Evolutionary conservation across 1,140 invertebrate species (phyloP).

Genomic region (Lucilia sericata): DNA sequence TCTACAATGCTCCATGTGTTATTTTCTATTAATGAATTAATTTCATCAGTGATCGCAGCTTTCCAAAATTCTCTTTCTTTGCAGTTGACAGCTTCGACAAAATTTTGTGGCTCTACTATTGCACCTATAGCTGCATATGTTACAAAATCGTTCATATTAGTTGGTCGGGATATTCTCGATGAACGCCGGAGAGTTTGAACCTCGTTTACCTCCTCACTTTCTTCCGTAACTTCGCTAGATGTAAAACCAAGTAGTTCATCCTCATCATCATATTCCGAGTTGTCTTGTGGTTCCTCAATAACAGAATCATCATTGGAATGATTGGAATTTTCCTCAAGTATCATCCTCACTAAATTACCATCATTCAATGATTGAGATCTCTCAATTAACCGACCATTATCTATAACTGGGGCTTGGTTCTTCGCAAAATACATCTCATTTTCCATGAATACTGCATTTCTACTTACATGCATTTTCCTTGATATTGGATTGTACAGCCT

Average conservation of each 20-base stretch:
- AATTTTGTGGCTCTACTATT: slow-evolving; percentile 47
- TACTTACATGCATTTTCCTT: slow-evolving; percentile 20
- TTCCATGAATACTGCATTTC: slow-evolving; percentile 10
- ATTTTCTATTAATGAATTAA: slow-evolving; percentile 58
- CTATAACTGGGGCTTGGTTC: not conserved
- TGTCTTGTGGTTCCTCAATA: not conserved
- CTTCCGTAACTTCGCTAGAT: slow-evolving; percentile 27
- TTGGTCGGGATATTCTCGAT: slow-evolving; percentile 22
- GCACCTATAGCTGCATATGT: not conserved
- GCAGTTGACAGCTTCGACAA: slow-evolving; percentile 1
- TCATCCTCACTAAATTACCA: slow-evolving; percentile 33
- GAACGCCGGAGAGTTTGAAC: not conserved
- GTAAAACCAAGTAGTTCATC: slow-evolving; percentile 32
- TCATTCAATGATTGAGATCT: not conserved
- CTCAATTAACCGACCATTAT: not conserved
- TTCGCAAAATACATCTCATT: not conserved
- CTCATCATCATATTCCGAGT: not conserved
- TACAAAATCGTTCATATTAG: slow-evolving; percentile 12
- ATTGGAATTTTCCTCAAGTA: slow-evolving; percentile 4
- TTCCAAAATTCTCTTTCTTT: slow-evolving; percentile 51
- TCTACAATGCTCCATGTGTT: slow-evolving; percentile 48
- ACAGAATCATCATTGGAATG: not conserved
- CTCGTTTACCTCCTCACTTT: not conserved
- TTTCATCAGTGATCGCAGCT: slow-evolving; percentile 57
- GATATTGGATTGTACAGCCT: not conserved